Evolutionary conservation across 2,797 vertebrate genomes (phyloP), one percentile per base, ranked within the genome.

Genomic region (Kryptolebias ocellatus): DNA sequence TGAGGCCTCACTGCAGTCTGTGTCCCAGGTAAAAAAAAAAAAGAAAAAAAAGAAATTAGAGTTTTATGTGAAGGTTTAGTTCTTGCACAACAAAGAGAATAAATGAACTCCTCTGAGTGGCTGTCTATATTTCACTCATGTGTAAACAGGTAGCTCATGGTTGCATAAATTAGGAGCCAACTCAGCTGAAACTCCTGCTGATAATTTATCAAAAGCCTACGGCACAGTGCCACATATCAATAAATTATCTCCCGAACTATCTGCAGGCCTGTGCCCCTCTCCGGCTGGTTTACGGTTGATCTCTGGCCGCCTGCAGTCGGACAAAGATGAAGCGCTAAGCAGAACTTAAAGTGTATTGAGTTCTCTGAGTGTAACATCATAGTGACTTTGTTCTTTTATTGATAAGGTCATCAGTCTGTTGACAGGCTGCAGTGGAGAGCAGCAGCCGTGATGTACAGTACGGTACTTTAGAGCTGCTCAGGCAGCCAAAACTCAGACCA

Each of bases 301-400:
- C 56, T 24, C 24, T 34, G 10, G 31, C 42, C 39, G 17, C 57
- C 34, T 61, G 77, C 66, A 67, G 47, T 4, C 17, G 16, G 55
- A 34, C 49, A 62, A 56, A 74, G 64, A 63, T 53, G 53, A 74
- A 60, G 39, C 56, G 51, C 42, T 1, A 28, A 49, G 37, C 49
- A 18, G 50, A 58, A 44, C 54, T 24, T 9, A 46, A 67, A 79
- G 70, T 18, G 58, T 56, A 74, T 73, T 62, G 73, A 83, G 72
- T 77, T 69, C 24, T 75, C 37, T 46, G 34, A 58, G 61, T 27
- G 42, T 45, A 69, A 74, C 70, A 80, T 74, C 73, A 52, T 70
- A 52, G 89, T 89, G 90, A 93, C 90, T 88, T 92, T 89, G 86
- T 82, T 89, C 69, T 83, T 89, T 87, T 88, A 89, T 84, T 91